Percentiles rank a stretch among this genome's conserved stretches.
These are phyloP conservation scores for Acanthurus tractus DNA, from an alignment of 2,797 vertebrate species.

Conservation along the genomic window DNA sequence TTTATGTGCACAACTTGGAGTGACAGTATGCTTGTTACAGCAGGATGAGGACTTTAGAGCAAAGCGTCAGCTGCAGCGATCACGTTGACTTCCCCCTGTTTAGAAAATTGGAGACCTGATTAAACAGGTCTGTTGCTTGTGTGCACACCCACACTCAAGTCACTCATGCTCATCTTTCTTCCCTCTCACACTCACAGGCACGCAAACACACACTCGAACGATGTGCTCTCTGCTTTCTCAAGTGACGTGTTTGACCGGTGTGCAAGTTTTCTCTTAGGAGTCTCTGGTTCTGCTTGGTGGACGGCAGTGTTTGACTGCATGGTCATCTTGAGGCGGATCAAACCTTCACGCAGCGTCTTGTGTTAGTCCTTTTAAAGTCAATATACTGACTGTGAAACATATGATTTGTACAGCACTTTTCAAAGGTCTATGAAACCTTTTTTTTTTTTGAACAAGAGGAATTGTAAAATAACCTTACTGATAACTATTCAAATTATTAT, in stretches of 20 bases:
- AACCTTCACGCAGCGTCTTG: slow-evolving; percentile 49
- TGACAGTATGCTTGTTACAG: slow-evolving; percentile 12
- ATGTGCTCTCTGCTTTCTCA: slow-evolving; percentile 3
- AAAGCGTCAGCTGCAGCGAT: slow-evolving; percentile 60
- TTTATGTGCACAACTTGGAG: slow-evolving; percentile 33
- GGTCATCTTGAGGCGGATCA: slow-evolving; percentile 38
- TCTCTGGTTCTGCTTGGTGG: slow-evolving; percentile 17
- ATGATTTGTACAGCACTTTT: slow-evolving; percentile 13
- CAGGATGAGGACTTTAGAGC: slow-evolving; percentile 3
- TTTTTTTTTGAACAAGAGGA: not conserved
- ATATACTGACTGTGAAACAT: not conserved
- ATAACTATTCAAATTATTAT: not conserved
- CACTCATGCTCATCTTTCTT: slow-evolving; percentile 20
- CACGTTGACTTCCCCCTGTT: slow-evolving; percentile 47
- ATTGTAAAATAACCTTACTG: too few species aligned
- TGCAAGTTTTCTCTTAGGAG: slow-evolving; percentile 14
- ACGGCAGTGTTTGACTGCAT: slow-evolving; percentile 37
- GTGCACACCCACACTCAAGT: not conserved
- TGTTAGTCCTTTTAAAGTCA: slow-evolving; percentile 15
- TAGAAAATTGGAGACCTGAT: slow-evolving; percentile 39
- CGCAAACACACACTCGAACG: too few species aligned
- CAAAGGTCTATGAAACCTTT: not conserved
- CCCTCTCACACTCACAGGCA: not conserved
- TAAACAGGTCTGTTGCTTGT: slow-evolving; percentile 4
- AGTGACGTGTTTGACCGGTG: slow-evolving; percentile 7